A percentile compares a stretch with the other conserved stretches of the same genome.
phyloP scores from a whole-genome alignment of 2,888 invertebrate genomes.

The Tineola bisselliella region DNA sequence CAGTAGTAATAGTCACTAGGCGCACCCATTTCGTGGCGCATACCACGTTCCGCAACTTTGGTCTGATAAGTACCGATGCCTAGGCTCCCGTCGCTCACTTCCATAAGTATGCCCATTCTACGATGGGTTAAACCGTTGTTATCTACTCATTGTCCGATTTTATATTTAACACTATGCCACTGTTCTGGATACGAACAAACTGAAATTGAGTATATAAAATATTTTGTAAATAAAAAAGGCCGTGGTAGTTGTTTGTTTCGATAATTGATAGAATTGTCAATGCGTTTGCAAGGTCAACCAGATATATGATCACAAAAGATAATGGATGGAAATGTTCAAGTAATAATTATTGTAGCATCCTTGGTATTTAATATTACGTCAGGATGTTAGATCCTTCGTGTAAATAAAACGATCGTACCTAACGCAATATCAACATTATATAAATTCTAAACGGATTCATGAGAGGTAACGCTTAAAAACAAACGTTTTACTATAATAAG shows the following conservation, averaged over 20 bases:
- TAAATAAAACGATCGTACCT: no score
- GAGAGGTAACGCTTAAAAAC: neutral
- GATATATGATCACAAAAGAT: conserved; percentile 1
- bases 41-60: conserved; percentile 2
- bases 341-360: neutral
- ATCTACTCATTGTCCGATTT: conserved; percentile 22
- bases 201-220: conserved; percentile 15
- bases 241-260: neutral
- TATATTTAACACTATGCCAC: neutral
- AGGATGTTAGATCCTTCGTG: neutral
- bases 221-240: neutral
- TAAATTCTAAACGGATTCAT: neutral
- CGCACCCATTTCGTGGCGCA: neutral
- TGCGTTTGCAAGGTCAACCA: conserved; percentile 4
- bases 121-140: conserved; percentile 33
- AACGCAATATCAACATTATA: no score
- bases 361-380: neutral
- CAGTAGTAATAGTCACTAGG: conserved; percentile 40
- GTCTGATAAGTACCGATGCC: neutral
- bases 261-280: conserved; percentile 1
- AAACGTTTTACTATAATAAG: neutral
- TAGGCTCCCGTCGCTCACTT: conserved; percentile 32
- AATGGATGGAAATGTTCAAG: neutral
- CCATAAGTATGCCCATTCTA: conserved; percentile 67
- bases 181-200: conserved; percentile 16